Evolutionary conservation across 2,113 vertebrate species (phyloP).

Genomic region (Trematomus loennbergii): DNA sequence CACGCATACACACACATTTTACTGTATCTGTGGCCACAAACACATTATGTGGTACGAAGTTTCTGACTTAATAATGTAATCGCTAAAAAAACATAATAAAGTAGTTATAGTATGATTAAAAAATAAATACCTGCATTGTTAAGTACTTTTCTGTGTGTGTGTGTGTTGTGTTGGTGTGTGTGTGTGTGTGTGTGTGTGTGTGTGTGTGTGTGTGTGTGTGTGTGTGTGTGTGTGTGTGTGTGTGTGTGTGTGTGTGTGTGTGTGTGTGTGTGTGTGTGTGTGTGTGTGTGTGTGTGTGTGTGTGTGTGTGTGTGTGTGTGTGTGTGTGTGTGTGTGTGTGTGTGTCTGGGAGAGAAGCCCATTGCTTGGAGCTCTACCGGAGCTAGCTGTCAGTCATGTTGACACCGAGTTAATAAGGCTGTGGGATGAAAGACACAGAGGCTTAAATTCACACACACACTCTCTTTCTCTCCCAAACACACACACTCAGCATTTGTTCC

Average conservation of each 20-base stretch:
- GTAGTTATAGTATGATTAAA: slow-evolving; percentile 28
- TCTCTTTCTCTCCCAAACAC: not conserved
- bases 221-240: slow-evolving; percentile 15
- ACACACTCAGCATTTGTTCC: slow-evolving; percentile 46
- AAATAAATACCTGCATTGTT: slow-evolving; percentile 35
- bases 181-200: slow-evolving; percentile 15
- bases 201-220: slow-evolving; percentile 13
- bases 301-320: slow-evolving; percentile 29
- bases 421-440: slow-evolving; percentile 62
- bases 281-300: slow-evolving; percentile 15
- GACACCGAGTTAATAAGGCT: slow-evolving; percentile 67
- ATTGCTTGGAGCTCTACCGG: slow-evolving; percentile 74
- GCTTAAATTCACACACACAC: slow-evolving; percentile 40
- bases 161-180: not conserved
- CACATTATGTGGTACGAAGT: slow-evolving; percentile 31
- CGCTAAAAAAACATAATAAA: slow-evolving; percentile 24
- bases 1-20: slow-evolving; percentile 22
- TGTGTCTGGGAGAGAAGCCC: slow-evolving; percentile 46
- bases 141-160: slow-evolving; percentile 1
- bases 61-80: slow-evolving; percentile 36
- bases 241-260: not conserved
- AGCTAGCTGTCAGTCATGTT: slow-evolving; percentile 73
- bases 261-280: slow-evolving; percentile 1
- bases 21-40: slow-evolving; percentile 33
- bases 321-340: slow-evolving; percentile 12